Base-by-base conservation (phyloP, 1,140 invertebrate species). In the Sarcophaga bullata region DNA sequence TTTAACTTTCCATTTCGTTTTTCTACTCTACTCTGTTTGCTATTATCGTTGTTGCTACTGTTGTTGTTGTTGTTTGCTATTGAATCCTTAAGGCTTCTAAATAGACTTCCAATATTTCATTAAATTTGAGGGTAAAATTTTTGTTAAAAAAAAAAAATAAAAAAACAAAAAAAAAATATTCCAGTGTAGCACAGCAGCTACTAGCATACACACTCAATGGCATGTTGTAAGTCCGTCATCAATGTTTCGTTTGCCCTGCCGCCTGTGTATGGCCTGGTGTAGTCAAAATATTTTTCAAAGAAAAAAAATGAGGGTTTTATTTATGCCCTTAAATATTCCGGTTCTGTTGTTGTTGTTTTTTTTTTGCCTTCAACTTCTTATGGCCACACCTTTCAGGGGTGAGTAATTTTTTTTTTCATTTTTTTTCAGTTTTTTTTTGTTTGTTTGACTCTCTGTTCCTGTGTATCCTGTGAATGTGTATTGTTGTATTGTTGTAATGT, bases 381-480 rank as follows among this genome's bases (percentile, higher is more conserved):
- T 86, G 84, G 88, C 88, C 88, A 89, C 88, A 89, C 88, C 88
- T 89, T 89, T 87, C 82, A 86, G 87, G 88, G 88, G 88, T 89
- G 88, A 88, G 85, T 86, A 37, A 4, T 2, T 83, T 83, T 81
- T 81, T 75, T 81, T 49, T 17, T 86, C 1, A 4, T 2, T 83
- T 83, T 81, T 81, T 75, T 81, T 49, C 37, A 37, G 73, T 83
- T 82, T 83, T 81, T 82, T 86, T 81, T 84, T 17, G 48, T 83
- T 81, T 82, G 85, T 81, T 84, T 17, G 48, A 13, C 37, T 68
- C n/a, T 68, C 8, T 19, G 2, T 48, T 47, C 72, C 25, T 37
- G 25, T 49, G 48, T 19, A 49, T 15, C 37, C 25, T 37, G 73
- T 84, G 82, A 83, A 80, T 82, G 84, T 73, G 68, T 82, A 48